Evolutionary conservation across 1,140 invertebrate species (phyloP).

Genomic region (Gyrodactylus bullatarudis): DNA sequence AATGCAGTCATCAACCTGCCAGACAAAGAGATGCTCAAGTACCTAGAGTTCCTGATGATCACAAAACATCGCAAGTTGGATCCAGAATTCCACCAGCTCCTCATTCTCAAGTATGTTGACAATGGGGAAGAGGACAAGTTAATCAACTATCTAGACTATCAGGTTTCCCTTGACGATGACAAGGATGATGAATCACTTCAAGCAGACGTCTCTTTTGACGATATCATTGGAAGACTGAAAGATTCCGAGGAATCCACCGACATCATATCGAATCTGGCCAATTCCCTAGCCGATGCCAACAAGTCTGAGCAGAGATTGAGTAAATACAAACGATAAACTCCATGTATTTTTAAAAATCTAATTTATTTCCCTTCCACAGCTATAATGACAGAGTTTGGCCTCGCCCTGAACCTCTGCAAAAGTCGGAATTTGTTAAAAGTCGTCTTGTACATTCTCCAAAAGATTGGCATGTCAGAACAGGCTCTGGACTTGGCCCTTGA

Average conservation of each 20-base stretch:
- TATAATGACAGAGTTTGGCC: background rate
- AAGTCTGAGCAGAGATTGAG: too few relatives aligned
- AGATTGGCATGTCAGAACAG: background rate
- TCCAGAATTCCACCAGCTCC: background rate
- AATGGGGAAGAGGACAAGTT: background rate
- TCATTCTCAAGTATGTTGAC: background rate
- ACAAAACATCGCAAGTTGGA: background rate
- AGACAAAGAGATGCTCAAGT: background rate
- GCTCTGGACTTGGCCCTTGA: background rate
- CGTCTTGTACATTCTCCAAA: background rate
- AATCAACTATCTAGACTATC: background rate
- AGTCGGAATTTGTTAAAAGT: background rate
- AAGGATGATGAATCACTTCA: too few relatives aligned
- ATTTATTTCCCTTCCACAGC: background rate
- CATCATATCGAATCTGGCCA: too few relatives aligned
- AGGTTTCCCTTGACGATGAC: background rate
- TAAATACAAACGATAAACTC: too few relatives aligned
- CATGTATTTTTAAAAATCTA: too few relatives aligned
- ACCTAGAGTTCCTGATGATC: background rate
- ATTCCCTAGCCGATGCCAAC: too few relatives aligned
- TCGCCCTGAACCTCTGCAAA: background rate
- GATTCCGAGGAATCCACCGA: too few relatives aligned
- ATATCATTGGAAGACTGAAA: too few relatives aligned
- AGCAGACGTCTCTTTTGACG: too few relatives aligned
- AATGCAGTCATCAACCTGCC: background rate